Conservation (phyloP, 2,113 vertebrate genomes). For the human region DNA sequence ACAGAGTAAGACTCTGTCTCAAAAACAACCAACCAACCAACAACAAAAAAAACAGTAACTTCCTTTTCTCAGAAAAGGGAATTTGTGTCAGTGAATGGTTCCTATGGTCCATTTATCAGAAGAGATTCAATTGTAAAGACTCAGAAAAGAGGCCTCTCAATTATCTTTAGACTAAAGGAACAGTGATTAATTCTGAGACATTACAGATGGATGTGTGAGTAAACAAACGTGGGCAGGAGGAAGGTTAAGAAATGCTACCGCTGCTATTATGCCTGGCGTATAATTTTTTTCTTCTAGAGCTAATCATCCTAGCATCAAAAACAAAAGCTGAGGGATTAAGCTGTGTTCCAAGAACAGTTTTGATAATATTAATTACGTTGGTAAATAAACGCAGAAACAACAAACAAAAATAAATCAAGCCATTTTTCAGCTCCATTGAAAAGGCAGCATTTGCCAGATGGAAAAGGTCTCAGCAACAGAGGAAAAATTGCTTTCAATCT, state of each 20-base stretch:
- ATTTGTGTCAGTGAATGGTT: not conserved
- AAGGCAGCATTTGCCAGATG: not conserved
- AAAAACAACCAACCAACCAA: too few species aligned
- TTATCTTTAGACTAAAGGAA: not conserved
- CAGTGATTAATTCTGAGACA: not conserved
- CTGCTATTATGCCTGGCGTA: not conserved
- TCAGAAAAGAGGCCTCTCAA: not conserved
- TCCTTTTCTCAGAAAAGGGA: slow-evolving; percentile 4
- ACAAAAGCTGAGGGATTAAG: slow-evolving; percentile 30
- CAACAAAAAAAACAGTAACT: not conserved
- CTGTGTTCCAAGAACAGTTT: slow-evolving; percentile 29
- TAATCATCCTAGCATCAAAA: slow-evolving; percentile 40
- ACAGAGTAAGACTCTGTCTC: too few species aligned
- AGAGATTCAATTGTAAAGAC: not conserved
- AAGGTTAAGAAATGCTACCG: not conserved
- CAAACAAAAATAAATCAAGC: slow-evolving; percentile 53
- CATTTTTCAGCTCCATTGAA: slow-evolving; percentile 12
- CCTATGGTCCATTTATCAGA: not conserved
- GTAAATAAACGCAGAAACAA: slow-evolving; percentile 50
- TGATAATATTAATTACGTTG: slow-evolving; percentile 51
- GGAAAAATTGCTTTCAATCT: not conserved
- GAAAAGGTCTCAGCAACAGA: not conserved
- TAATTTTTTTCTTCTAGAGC: slow-evolving; percentile 30
- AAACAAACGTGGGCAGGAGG: not conserved
- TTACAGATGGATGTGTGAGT: not conserved